Conservation (phyloP, 1,140 invertebrate species). For the Drosophila pectinifera region DNA sequence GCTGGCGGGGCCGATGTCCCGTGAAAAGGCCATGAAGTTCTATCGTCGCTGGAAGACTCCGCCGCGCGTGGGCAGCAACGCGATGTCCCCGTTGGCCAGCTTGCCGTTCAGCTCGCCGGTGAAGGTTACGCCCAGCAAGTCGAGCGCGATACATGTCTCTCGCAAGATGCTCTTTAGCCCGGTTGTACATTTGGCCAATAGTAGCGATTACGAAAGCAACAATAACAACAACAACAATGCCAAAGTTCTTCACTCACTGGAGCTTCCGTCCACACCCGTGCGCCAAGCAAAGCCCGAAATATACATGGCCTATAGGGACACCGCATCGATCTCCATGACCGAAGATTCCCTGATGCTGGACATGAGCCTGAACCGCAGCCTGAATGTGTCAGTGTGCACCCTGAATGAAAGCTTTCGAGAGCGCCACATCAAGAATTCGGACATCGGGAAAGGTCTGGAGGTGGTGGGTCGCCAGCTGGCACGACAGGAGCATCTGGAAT, state of each 20-base stretch:
- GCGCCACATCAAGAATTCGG: conserved; percentile 88
- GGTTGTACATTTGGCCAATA: not conserved
- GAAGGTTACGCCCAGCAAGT: conserved; percentile 44
- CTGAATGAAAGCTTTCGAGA: conserved; percentile 73
- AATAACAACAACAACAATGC: conserved; percentile 8
- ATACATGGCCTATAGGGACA: conserved; percentile 1
- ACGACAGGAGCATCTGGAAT: conserved; percentile 90
- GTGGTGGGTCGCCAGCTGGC: conserved; percentile 92
- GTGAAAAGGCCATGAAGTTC: conserved; percentile 90
- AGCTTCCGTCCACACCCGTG: conserved; percentile 4
- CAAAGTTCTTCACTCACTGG: not conserved
- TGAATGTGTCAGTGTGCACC: conserved; percentile 38
- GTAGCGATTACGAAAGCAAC: conserved; percentile 19
- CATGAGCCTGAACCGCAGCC: conserved; percentile 1
- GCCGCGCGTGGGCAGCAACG: conserved; percentile 85
- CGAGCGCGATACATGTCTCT: not conserved
- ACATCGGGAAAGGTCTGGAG: conserved; percentile 94
- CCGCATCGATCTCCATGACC: not conserved
- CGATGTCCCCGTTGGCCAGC: conserved; percentile 41
- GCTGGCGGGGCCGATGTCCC: conserved; percentile 94
- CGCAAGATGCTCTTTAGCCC: conserved; percentile 13
- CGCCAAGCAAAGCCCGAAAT: conserved; percentile 2
- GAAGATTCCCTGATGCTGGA: conserved; percentile 23
- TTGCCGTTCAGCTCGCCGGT: conserved; percentile 51
- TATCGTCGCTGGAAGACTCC: conserved; percentile 93